Conservation (phyloP, 2,113 vertebrate species). For the Pampusana beccarii region DNA sequence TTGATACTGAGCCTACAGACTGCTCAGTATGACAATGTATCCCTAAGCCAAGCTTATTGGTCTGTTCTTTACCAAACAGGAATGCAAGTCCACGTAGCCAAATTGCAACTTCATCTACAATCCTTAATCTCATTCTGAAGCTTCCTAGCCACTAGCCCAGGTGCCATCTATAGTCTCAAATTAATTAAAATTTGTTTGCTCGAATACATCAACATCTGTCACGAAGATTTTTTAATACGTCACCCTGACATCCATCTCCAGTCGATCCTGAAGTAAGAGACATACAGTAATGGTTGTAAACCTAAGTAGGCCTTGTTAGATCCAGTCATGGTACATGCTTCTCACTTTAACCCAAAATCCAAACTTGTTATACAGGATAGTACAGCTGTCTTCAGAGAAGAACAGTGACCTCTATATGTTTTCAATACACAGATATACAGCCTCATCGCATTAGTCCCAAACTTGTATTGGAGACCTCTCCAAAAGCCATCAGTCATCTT, state of each 20-base stretch:
- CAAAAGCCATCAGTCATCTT: not conserved
- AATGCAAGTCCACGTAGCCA: not conserved
- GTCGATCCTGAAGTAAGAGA: not conserved
- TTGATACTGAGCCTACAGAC: not conserved
- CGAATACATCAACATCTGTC: not conserved
- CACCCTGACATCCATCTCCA: not conserved
- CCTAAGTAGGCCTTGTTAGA: not conserved
- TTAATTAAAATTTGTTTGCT: not conserved
- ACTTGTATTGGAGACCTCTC: not conserved
- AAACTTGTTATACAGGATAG: not conserved
- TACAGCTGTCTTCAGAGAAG: not conserved
- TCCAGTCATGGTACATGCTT: not conserved
- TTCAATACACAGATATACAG: not conserved
- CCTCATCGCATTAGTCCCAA: not conserved
- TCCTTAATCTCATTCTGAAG: not conserved
- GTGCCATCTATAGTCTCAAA: not conserved
- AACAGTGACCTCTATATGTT: not conserved
- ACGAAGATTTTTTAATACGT: not conserved
- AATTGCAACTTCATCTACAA: not conserved
- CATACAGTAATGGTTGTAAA: not conserved
- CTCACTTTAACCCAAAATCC: not conserved
- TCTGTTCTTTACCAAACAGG: not conserved
- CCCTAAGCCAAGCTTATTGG: not conserved
- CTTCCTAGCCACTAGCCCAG: not conserved
- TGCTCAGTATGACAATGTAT: not conserved